These are phyloP conservation scores for Nowickia ferox DNA, from an alignment of 2,888 invertebrate genomes.

Conservation along the genomic window DNA sequence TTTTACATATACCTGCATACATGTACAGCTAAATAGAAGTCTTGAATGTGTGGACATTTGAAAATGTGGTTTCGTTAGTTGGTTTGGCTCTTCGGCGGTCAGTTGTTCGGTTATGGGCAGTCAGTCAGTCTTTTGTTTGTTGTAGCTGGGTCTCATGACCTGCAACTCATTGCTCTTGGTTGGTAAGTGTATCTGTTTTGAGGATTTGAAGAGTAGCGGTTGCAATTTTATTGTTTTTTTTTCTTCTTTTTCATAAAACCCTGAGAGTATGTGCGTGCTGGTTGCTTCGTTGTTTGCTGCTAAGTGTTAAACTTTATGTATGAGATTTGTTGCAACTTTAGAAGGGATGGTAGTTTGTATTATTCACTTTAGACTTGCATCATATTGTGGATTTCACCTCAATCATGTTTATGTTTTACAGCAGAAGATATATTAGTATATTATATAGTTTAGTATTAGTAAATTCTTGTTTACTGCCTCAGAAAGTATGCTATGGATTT, in stretches of 20 bases:
- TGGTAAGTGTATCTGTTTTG: constrained; percentile 17
- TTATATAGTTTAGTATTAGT: constrained; percentile 18
- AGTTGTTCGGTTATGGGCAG: constrained; percentile 54
- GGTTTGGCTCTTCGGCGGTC: constrained; percentile 61
- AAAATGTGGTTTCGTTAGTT: constrained; percentile 62
- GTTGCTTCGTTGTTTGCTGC: constrained; percentile 40
- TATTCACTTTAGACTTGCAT: constrained; percentile 23
- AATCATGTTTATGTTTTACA: background rate
- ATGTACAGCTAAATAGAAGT: background rate
- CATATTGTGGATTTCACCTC: constrained; percentile 1
- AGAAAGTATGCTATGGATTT: no score
- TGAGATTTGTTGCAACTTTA: constrained; percentile 9
- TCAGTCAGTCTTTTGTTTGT: constrained; percentile 5
- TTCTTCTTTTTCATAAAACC: background rate
- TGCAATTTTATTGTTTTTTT: constrained; percentile 33
- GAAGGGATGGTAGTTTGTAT: background rate
- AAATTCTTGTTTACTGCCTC: no score
- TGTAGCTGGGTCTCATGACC: background rate
- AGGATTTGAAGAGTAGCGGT: constrained; percentile 38
- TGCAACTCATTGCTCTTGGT: constrained; percentile 15
- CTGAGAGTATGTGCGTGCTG: constrained; percentile 5
- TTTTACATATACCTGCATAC: constrained; percentile 23
- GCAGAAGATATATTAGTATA: constrained; percentile 28
- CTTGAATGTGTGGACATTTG: constrained; percentile 20
- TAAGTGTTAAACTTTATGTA: constrained; percentile 49